phyloP scores from a whole-genome alignment of 2,888 invertebrate genomes.

The Pocota personata region DNA sequence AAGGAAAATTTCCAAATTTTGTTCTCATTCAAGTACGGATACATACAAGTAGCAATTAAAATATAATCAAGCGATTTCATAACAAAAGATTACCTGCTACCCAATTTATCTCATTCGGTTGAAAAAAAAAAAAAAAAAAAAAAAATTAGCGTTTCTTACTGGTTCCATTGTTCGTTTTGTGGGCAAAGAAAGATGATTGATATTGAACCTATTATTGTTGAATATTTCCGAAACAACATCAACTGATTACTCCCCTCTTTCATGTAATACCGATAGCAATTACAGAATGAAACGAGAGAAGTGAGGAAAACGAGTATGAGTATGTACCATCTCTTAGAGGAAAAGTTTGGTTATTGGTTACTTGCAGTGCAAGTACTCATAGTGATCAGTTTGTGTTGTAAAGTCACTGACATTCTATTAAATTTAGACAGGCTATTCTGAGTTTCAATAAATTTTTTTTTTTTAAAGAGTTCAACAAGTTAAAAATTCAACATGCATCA shows the following conservation, averaged over 20 bases:
- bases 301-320: neutral
- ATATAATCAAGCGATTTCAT: neutral
- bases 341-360: neutral
- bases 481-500: constrained; percentile 1
- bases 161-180: neutral
- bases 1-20: too few species aligned
- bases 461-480: neutral
- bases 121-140: too few species aligned
- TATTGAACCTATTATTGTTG: constrained; percentile 14
- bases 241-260: neutral
- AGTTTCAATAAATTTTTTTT: too few species aligned
- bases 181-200: neutral
- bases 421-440: neutral
- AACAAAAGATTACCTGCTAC: neutral
- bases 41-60: neutral
- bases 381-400: neutral
- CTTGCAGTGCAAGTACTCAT: neutral
- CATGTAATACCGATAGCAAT: neutral
- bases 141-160: neutral
- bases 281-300: neutral
- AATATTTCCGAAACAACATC: neutral
- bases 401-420: neutral
- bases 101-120: neutral
- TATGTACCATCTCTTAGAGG: neutral
- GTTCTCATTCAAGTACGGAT: too few species aligned